Evolutionary conservation across 2,113 vertebrate species (phyloP), one percentile per base, ranked within the genome.

Genomic region (Trichechus manatus): DNA sequence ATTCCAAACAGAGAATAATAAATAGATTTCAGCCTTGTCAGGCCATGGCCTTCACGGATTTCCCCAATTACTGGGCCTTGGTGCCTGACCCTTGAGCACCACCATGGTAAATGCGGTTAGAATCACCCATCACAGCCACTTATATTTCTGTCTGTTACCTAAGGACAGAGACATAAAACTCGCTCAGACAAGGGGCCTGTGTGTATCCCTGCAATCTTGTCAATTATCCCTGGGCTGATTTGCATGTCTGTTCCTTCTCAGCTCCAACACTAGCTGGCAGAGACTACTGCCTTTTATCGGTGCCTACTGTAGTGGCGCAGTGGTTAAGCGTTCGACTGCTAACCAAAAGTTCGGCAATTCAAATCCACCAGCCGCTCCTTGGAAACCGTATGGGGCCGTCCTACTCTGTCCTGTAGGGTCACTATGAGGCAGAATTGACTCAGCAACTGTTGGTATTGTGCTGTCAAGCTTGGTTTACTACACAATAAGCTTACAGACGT

Each of bases 391-490:
- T 13, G 53, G 11, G 53, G 53, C 53, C 9, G 15, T 56, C 15
- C 14, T 56, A 56, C 53, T 56, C 53, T 56, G 53, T 53, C 53
- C 53, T 56, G 53, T 56, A 56, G 14, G 53, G 53, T 56, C 14
- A 4, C 15, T 56, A 56, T 15, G 53, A 56, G 15, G 53, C 9
- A 15, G 53, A 56, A 56, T 17, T 15, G 53, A 56, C 15, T 56
- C 53, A 15, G 14, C 14, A 3, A 13, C 53, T 13, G 53, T 56
- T 2, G 53, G 53, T 56, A 56, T 56, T 56, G 98, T 98, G 96
- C 97, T 98, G 98, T 98, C 98, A 98, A 75, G 70, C 84, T 89
- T 98, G 70, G 93, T 98, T 98, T 98, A 98, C 96, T 98, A 93
- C 50, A 96, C 87, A 98, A 87, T 98, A 97, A 98, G 97, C 97